A percentile compares a stretch with the other conserved stretches of the same genome.
Evolutionary conservation across 2,113 vertebrate genomes (phyloP).

Genomic region (Cynoglossus semilaevis): DNA sequence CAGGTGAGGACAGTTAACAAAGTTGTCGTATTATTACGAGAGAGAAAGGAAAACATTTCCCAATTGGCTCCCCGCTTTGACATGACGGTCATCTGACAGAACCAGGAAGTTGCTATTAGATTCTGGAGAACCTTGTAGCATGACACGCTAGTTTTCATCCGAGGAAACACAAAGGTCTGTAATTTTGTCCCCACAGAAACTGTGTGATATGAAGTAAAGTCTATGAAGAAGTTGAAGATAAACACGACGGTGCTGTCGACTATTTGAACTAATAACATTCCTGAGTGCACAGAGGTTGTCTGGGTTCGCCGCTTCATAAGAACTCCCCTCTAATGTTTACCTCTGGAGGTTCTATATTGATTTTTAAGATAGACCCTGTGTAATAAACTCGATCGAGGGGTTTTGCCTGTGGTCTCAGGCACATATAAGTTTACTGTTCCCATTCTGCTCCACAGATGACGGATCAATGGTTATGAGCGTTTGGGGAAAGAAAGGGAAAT

Average conservation of each 20-base stretch:
- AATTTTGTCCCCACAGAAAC: no score
- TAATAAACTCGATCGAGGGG: constrained; percentile 25
- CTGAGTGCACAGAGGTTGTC: not conserved
- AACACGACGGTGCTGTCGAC: not conserved
- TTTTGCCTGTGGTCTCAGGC: constrained; percentile 21
- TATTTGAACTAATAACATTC: not conserved
- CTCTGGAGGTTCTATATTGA: constrained; percentile 28
- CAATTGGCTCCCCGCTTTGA: constrained; percentile 58
- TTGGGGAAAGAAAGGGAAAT: constrained; percentile 18
- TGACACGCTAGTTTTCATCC: constrained; percentile 43
- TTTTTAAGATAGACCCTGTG: constrained; percentile 18
- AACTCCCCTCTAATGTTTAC: constrained; percentile 12
- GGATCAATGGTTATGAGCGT: constrained; percentile 56
- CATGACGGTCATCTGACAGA: constrained; percentile 65
- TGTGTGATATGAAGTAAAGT: no score
- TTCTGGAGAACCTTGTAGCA: constrained; percentile 32
- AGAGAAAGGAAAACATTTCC: constrained; percentile 38
- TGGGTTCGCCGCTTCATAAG: constrained; percentile 19
- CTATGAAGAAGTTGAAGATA: not conserved
- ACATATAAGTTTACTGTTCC: constrained; percentile 24
- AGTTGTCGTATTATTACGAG: constrained; percentile 50
- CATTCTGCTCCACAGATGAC: constrained; percentile 15
- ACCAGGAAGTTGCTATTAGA: constrained; percentile 25
- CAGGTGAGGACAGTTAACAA: constrained; percentile 52
- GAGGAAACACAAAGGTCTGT: no score